phyloP scores from a whole-genome alignment of 2,113 vertebrate species.

The Plectropomus leopardus region DNA sequence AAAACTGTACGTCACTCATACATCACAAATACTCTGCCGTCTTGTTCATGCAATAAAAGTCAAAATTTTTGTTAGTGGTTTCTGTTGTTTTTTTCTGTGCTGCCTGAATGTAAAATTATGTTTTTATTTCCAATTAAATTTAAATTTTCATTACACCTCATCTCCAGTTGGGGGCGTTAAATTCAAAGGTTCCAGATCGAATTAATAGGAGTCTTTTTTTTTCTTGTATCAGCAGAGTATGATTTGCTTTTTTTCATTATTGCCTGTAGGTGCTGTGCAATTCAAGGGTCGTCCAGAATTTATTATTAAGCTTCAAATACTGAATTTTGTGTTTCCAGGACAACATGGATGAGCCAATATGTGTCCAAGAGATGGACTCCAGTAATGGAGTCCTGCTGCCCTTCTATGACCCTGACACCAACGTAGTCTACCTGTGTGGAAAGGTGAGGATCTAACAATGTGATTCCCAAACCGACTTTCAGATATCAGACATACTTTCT shows the following conservation, averaged over 20 bases:
- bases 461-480: not conserved
- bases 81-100: not conserved
- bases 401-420: slow-evolving; percentile 97
- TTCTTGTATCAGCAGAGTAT: not conserved
- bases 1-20: slow-evolving; percentile 86
- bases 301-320: not conserved
- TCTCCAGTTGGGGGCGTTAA: slow-evolving; percentile 54
- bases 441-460: slow-evolving; percentile 85
- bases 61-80: not conserved
- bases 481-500: too few relatives aligned
- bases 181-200: slow-evolving; percentile 19
- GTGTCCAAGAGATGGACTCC: slow-evolving; percentile 97
- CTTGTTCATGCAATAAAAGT: too few relatives aligned
- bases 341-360: slow-evolving; percentile 96
- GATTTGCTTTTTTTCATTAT: not conserved
- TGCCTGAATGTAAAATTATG: not conserved
- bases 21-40: not conserved
- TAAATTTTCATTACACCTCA: not conserved
- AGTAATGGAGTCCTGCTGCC: slow-evolving; percentile 97
- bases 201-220: not conserved
- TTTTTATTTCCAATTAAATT: not conserved
- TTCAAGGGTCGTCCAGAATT: not conserved
- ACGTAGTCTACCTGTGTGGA: slow-evolving; percentile 95
- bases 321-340: slow-evolving; percentile 83
- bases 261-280: not conserved